Base-by-base conservation (phyloP, 2,113 vertebrate species). In the Cygnus atratus region DNA sequence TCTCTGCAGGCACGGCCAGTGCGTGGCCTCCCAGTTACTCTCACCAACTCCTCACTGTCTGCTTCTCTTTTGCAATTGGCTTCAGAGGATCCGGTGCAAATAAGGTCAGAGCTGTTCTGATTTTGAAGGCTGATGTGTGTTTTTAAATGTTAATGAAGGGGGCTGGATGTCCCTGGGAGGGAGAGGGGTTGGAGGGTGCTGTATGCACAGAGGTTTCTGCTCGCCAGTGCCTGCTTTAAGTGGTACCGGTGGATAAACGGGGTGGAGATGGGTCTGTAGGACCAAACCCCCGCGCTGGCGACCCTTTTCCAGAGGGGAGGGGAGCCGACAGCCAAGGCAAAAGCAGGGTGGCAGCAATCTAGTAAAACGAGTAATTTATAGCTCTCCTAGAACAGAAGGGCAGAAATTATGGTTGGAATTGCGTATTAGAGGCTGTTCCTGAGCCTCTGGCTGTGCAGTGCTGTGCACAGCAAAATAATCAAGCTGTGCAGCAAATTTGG, bases 51-150 rank as follows among this genome's bases (percentile, higher is more conserved):
- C 98, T 98, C 95, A 98, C 97, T 94, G 48, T 98, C 84, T 96
- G 94, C 98, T 98, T 98, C 98, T 98, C 97, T 98, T 97, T 98
- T 98, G 94, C 96, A 94, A 93, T 97, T 97, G 94, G 98, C 98
- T 97, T 86, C 98, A 98, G 98, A 98, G 98, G 98, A 98, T 97
- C 80, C 68, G 71, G 96, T 96, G 67, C 95, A 90, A 94, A 95
- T 92, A 92, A 98, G 98, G 98, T 98, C 97, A 98, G 96, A 93
- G 95, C 82, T 48, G 90, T 7, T 84, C 33, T 5, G 59, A 1
- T 48, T 33, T 39, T 2, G 41, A 22, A 48, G 87, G 61, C 63
- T 62, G 67, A 10, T 35, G 71, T 33, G n/a, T 52, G 81, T 14
- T 15, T 20, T 11, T 43, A 13, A 2, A 17, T 43, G 67, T 14